Base-by-base conservation (phyloP, 2,888 invertebrate genomes). In the Chirona hameri region DNA sequence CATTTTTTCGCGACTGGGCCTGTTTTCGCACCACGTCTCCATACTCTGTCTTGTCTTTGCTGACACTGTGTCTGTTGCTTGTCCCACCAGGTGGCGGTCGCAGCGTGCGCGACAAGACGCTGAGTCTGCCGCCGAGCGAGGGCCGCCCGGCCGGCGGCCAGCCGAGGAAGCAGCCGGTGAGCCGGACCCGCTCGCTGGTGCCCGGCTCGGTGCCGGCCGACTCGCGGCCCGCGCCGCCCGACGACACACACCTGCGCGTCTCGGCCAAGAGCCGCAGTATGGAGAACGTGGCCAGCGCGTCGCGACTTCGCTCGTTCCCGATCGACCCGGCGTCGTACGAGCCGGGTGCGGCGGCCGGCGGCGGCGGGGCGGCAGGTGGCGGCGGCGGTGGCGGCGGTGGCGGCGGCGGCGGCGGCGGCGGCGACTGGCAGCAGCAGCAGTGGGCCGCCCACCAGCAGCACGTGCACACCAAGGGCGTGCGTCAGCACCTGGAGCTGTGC, bases 251-350 rank as follows among this genome's bases (percentile, higher is more conserved):
- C 86, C 85, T 82, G 80, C 85, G 89, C 52, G 21, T 91, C 92
- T 57, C 90, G 93, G 83, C 93, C 94, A 0, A 91, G 92, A 86
- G 93, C 94, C 0, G 91, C 92, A 79, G 90, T 90, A 48, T 89
- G 89, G 65, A 87, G 88, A 60, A 87, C 88, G 81, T 82, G 84
- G 81, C 76, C 82, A 83, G 81, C 81, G 83, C 83, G 81, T 81
- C 81, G 3, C 65, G 80, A 15, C 79, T 76, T 39, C 60, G 57
- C 79, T 29, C 80, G 29, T 21, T 76, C 46, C 24, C 57, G 57
- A 15, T 83, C 82, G 82, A 82, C 80, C 15, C 83, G 82, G 83
- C 83, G 76, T 79, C 83, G 69, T 72, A 80, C 83, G 79, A 81
- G 81, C 69, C 83, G 83, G n/a, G 82, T 82, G 60, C n/a, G 65